Conservation (phyloP, 2,888 invertebrate genomes). For the Ophioninae sp. region DNA sequence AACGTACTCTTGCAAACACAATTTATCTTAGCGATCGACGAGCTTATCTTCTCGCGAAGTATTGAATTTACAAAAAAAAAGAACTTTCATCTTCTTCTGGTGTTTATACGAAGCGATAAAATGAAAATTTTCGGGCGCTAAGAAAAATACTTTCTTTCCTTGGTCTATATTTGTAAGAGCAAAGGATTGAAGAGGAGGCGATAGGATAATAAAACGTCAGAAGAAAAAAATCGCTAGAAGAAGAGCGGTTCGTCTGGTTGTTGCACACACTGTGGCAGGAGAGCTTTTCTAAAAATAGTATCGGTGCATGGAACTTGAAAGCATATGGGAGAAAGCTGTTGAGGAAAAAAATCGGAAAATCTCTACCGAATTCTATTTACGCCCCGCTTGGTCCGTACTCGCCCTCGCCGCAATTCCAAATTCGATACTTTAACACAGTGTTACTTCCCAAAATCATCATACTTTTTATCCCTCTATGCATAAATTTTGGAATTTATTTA, state of each 20-base stretch:
- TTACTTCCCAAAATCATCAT: background rate
- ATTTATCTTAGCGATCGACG: no score
- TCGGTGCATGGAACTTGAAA: constrained; percentile 23
- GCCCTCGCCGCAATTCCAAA: background rate
- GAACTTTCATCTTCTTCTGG: no score
- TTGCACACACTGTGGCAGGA: constrained; percentile 1
- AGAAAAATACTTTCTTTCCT: background rate
- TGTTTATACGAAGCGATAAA: background rate
- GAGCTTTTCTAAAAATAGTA: constrained; percentile 33
- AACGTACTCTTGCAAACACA: no score
- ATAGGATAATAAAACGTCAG: background rate
- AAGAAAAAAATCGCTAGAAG: constrained; percentile 10
- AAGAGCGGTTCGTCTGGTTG: background rate
- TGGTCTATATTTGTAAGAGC: background rate
- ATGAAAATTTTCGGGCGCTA: background rate
- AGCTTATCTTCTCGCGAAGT: no score
- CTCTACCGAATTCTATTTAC: constrained; percentile 1
- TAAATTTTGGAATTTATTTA: background rate
- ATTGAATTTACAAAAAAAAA: no score
- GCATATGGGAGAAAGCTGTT: background rate
- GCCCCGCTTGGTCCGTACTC: constrained; percentile 4
- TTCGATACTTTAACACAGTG: background rate
- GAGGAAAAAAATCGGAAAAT: constrained; percentile 35
- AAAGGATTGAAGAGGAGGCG: background rate
- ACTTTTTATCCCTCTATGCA: background rate